phyloP scores from a whole-genome alignment of 2,113 vertebrate species.

The Forbesichthys agassizii region DNA sequence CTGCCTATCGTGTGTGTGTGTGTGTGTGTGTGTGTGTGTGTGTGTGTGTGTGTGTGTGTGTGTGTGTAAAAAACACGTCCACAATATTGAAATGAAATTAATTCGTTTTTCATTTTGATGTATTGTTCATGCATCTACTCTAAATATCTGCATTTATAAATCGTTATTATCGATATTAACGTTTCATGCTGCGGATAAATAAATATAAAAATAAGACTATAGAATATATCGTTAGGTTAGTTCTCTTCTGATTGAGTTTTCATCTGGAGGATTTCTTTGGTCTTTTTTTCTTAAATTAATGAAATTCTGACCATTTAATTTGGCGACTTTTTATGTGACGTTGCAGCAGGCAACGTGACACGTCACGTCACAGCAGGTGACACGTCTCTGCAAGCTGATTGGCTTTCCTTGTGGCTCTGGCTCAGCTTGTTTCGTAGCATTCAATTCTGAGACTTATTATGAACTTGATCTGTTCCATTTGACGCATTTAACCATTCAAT shows the following conservation, averaged over 20 bases:
- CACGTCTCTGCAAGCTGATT: conserved; percentile 32
- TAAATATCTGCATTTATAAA: too few species aligned
- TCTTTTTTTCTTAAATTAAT: too few species aligned
- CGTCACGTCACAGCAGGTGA: conserved; percentile 11
- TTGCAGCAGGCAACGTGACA: background rate
- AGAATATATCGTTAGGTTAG: too few species aligned
- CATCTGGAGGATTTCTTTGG: too few species aligned
- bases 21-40: background rate
- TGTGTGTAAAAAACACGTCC: background rate
- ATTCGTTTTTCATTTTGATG: too few species aligned
- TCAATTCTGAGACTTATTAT: conserved; percentile 10
- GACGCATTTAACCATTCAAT: background rate
- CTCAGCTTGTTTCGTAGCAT: background rate
- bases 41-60: background rate
- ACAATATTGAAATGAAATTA: background rate
- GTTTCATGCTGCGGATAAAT: too few species aligned
- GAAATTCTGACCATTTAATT: too few species aligned
- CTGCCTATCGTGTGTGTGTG: background rate
- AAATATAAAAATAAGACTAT: too few species aligned
- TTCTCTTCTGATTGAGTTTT: too few species aligned
- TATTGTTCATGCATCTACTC: too few species aligned
- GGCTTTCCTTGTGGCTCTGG: conserved; percentile 18
- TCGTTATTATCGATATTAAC: too few species aligned
- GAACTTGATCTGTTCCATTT: background rate
- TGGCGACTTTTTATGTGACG: background rate